Evolutionary conservation across 2,797 vertebrate species (phyloP), one percentile per base, ranked within the genome.

Genomic region (Psittacula echo): DNA sequence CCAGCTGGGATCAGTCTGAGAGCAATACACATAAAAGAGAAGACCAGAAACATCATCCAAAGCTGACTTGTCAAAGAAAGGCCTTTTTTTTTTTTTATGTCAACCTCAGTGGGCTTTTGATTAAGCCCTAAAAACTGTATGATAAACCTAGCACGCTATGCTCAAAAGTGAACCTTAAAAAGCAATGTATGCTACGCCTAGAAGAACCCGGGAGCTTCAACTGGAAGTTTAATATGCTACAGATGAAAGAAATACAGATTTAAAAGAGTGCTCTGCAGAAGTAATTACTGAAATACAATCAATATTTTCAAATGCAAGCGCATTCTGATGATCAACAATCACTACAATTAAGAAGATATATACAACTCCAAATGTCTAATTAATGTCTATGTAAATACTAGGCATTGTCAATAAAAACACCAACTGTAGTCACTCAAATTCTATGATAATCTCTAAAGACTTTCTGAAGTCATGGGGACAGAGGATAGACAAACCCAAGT

Each of bases 371-470:
- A 89, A 85, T 48, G 24, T 75, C 54, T 83, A 87, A 87, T 96
- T 96, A 97, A 90, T 1, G 60, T 13, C 29, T 88, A 61, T 62
- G 19, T 50, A 37, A 87, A 95, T 71, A 34, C 8, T 53, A 95
- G 53, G 60, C 62, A 73, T 67, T 79, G 90, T 93, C 72, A 90
- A 80, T 75, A 58, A 88, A 96, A 78, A 29, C 41, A 85, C 54
- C 87, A 85, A 62, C 41, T 37, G 62, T 62, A 82, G 48, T 51
- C 47, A 85, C 66, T 44, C 26, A 94, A 96, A 96, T 85, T 74
- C 53, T 79, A 30, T 72, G 30, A 65, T 91, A 89, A 92, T 90
- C 51, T 66, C 45, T 47, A 93, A 85, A 53, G 88, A 13, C 51
- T 51, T 89, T 58, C 64, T 86, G 70, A 94, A 96, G 41, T 81